Percentiles rank a stretch among this genome's conserved stretches.
These are phyloP conservation scores for Copsychus sechellarum DNA, from an alignment of 2,113 vertebrate species.

Conservation along the genomic window DNA sequence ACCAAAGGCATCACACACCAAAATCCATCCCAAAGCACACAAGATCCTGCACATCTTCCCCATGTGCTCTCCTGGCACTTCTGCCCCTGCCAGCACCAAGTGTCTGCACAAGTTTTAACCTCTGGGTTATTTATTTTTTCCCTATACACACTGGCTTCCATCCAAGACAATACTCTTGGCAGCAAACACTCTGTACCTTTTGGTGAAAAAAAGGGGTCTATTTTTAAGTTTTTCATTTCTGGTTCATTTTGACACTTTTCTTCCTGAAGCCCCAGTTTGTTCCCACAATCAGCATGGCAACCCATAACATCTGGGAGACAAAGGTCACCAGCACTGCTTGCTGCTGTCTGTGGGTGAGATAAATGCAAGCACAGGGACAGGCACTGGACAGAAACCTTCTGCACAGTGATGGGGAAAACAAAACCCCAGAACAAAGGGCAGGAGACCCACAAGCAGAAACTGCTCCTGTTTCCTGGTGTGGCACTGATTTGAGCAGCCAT, in stretches of 20 bases:
- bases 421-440: background rate
- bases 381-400: background rate
- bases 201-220: background rate
- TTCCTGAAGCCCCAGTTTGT: background rate
- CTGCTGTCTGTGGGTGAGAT: background rate
- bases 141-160: background rate
- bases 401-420: background rate
- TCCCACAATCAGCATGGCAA: background rate
- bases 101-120: background rate
- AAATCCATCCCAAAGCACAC: background rate
- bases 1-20: background rate
- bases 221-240: background rate
- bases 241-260: background rate
- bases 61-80: background rate
- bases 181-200: background rate
- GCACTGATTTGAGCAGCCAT: background rate
- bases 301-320: background rate
- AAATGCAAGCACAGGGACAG: background rate
- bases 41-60: background rate
- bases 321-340: accelerated
- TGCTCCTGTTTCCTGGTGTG: background rate
- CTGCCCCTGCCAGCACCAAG: background rate
- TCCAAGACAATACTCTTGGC: background rate
- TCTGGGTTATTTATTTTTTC: background rate
- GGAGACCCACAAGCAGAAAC: background rate